phyloP scores from a whole-genome alignment of 2,113 vertebrate species.

The Megaleporinus macrocephalus region DNA sequence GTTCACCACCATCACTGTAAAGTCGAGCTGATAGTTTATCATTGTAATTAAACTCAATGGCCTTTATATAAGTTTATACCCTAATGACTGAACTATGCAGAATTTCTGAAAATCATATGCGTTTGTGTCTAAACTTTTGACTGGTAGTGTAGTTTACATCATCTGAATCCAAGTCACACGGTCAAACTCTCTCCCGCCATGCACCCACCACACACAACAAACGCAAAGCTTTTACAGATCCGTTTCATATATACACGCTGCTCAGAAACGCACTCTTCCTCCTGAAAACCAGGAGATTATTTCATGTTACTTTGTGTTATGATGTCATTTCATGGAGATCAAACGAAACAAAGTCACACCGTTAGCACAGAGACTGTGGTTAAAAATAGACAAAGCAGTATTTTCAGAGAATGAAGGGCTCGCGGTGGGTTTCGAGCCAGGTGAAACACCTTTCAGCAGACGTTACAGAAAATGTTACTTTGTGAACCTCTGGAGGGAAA shows the following conservation, averaged over 20 bases:
- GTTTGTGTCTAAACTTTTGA: not conserved
- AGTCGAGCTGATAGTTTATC: too few species aligned
- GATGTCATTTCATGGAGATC: not conserved
- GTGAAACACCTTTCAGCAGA: not conserved
- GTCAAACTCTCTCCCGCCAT: not conserved
- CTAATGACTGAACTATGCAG: too few species aligned
- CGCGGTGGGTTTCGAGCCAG: not conserved
- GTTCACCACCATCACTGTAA: too few species aligned
- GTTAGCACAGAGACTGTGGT: conserved; percentile 10
- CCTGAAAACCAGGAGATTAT: not conserved
- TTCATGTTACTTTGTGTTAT: not conserved
- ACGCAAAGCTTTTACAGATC: not conserved
- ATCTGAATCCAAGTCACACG: not conserved
- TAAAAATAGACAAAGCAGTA: not conserved
- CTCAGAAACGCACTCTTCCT: not conserved
- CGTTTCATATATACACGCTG: conserved; percentile 1
- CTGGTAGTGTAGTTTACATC: not conserved
- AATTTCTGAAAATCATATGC: too few species aligned
- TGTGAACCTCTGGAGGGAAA: not conserved
- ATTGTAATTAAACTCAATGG: too few species aligned
- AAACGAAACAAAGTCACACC: not conserved
- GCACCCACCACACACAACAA: not conserved
- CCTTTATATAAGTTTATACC: too few species aligned
- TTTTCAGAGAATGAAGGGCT: not conserved
- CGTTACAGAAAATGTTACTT: not conserved